Evolutionary conservation across 2,113 vertebrate genomes (phyloP).

Genomic region (Cryptomyrus ogoouensis): DNA sequence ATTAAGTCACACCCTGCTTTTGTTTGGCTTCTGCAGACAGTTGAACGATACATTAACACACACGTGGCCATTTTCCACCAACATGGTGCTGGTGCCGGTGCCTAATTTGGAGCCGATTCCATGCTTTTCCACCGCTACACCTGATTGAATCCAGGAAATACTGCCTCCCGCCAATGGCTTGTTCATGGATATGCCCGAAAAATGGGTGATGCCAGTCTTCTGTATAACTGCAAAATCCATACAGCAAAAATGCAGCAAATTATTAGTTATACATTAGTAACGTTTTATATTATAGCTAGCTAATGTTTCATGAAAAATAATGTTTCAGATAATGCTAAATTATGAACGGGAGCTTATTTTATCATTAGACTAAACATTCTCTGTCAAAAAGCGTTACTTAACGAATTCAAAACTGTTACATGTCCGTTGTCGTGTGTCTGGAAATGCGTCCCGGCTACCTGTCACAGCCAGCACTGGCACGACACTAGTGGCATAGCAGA

Average conservation of each 20-base stretch:
- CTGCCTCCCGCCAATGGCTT: too few relatives aligned
- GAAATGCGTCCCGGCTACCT: neutral
- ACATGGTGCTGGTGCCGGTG: neutral
- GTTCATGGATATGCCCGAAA: too few relatives aligned
- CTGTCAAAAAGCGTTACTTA: neutral
- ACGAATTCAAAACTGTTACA: neutral
- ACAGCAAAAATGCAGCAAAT: too few relatives aligned
- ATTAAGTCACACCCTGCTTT: conserved; percentile 24
- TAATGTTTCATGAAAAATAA: neutral
- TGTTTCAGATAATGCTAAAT: neutral
- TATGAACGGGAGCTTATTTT: neutral
- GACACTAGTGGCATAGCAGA: neutral
- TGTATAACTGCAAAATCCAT: too few relatives aligned
- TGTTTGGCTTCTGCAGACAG: conserved; percentile 28
- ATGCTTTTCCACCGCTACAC: neutral
- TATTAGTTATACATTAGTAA: too few relatives aligned
- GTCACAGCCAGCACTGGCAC: neutral
- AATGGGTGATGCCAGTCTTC: too few relatives aligned
- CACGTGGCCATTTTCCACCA: neutral
- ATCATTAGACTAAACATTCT: neutral
- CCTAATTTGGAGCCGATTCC: neutral
- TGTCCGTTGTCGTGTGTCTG: neutral
- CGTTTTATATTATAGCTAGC: neutral
- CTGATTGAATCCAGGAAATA: too few relatives aligned
- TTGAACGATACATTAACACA: neutral